Conservation (phyloP, 2,888 invertebrate genomes). For the Epirrhoe alternata region DNA sequence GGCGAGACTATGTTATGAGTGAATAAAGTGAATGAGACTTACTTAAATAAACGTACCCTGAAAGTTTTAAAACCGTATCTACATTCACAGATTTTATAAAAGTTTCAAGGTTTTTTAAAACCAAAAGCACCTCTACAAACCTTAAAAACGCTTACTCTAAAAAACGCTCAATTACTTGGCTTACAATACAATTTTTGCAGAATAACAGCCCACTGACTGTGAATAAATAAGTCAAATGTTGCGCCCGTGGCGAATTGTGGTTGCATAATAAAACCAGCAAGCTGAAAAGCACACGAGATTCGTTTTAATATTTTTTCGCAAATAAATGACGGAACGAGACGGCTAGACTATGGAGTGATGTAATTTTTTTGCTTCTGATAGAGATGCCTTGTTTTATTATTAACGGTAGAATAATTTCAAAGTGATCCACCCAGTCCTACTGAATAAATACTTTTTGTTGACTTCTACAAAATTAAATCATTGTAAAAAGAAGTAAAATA, state of each 20-base stretch:
- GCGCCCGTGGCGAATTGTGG: conserved; percentile 27
- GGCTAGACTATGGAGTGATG: background rate
- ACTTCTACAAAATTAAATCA: too few species aligned
- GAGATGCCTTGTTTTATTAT: background rate
- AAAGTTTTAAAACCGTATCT: background rate
- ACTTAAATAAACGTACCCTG: too few species aligned
- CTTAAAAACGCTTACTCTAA: conserved; percentile 2
- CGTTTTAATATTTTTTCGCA: conserved; percentile 22
- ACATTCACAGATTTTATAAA: background rate
- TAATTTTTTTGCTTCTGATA: background rate
- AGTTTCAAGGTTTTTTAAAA: background rate
- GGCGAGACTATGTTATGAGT: too few species aligned
- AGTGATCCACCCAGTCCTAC: too few species aligned
- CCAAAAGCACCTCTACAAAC: background rate
- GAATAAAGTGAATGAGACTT: too few species aligned
- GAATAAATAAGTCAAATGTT: conserved; percentile 35
- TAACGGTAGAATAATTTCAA: too few species aligned
- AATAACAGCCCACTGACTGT: conserved; percentile 26
- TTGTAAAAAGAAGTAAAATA: too few species aligned
- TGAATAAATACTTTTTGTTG: too few species aligned
- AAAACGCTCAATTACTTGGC: conserved; percentile 11
- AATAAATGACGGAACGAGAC: conserved; percentile 22
- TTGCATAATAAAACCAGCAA: conserved; percentile 32
- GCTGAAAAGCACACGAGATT: conserved; percentile 30
- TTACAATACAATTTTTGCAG: conserved; percentile 28